These are phyloP conservation scores for Neogobius melanostomus DNA, from an alignment of 2,113 vertebrate genomes.

Conservation along the genomic window DNA sequence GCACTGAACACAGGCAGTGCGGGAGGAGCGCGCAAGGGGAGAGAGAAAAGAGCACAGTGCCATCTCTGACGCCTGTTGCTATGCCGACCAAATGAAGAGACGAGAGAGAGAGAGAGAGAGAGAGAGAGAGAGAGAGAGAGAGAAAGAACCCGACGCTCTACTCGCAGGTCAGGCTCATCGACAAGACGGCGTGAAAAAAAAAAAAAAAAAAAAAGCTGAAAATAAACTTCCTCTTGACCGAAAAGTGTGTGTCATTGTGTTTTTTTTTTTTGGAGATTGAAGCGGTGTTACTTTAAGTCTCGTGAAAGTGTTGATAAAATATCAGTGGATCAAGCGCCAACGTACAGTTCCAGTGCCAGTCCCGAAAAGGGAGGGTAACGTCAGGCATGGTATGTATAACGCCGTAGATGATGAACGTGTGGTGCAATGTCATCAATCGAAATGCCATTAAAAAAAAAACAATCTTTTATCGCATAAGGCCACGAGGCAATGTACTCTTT, in stretches of 20 bases:
- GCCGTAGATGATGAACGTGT: no score
- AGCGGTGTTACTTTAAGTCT: no score
- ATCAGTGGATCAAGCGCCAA: no score
- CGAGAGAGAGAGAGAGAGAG: slow-evolving; percentile 31
- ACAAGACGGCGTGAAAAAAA: slow-evolving; percentile 46
- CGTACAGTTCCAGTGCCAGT: no score
- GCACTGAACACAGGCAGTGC: slow-evolving; percentile 13
- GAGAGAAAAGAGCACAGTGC: slow-evolving; percentile 55
- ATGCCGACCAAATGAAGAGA: slow-evolving; percentile 73
- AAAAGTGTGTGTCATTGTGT: no score
- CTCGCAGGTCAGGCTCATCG: slow-evolving; percentile 53
- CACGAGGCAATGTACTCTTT: not conserved
- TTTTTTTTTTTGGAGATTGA: no score
- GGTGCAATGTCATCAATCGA: no score
- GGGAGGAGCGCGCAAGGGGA: slow-evolving; percentile 28
- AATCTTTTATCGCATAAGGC: no score
- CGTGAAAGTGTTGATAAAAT: no score
- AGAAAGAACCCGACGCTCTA: not conserved
- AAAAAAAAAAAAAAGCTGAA: slow-evolving; percentile 53
- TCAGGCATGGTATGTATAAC: no score
- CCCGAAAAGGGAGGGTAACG: no score
- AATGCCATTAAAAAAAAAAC: no score
- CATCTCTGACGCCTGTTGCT: slow-evolving; percentile 78
- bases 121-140: slow-evolving; percentile 25
- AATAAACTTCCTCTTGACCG: slow-evolving; percentile 28